Evolutionary conservation across 2,113 vertebrate species (phyloP), one percentile per base, ranked within the genome.

Genomic region (Herpailurus yagouaroundi): DNA sequence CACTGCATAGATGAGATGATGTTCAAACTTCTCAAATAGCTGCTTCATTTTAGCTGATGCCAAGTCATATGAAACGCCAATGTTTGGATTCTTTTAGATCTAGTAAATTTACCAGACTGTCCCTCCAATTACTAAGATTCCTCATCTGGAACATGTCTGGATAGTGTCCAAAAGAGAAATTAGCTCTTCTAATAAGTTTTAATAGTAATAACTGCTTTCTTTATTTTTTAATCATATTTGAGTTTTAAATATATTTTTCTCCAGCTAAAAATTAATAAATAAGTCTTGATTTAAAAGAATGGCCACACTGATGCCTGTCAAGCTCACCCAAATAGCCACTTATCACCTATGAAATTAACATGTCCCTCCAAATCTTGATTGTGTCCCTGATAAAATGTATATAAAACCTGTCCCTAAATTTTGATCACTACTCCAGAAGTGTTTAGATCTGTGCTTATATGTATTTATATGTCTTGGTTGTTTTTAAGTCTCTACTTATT

Each of bases 21-120:
- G 86, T 91, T 79, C 68, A 89, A 69, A 83, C 50, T 86, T 91
- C 45, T 85, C 36, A 89, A 86, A 85, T 60, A 97, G 73, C 83
- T 91, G 45, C 60, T 89, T 14, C 41, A 45, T 71, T 84, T 95
- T 31, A 81, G 52, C 45, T 82, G 36, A 36, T 92, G 71, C 93
- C 83, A 92, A 82, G 23, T n/a, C 50, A 71, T 10, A 13, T 1
- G 11, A 92, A 76, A 41, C n/a, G 38, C 55, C 86, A 81, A 16
- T 80, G 55, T 74, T 85, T 93, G 64, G 10, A 36, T 95, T 93
- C 63, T 95, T 93, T 81, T 14, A 86, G 31, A 89, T 48, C 55
- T 81, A 45, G 64, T 69, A 89, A 89, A 81, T 86, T 90, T 33
- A 92, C 55, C 21, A 25, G 25, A 76, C 8, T 85, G 25, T 57